A percentile compares a stretch with the other conserved stretches of the same genome.
Evolutionary conservation across 2,888 invertebrate species (phyloP).

Genomic region (Aproaerema taeniolella): DNA sequence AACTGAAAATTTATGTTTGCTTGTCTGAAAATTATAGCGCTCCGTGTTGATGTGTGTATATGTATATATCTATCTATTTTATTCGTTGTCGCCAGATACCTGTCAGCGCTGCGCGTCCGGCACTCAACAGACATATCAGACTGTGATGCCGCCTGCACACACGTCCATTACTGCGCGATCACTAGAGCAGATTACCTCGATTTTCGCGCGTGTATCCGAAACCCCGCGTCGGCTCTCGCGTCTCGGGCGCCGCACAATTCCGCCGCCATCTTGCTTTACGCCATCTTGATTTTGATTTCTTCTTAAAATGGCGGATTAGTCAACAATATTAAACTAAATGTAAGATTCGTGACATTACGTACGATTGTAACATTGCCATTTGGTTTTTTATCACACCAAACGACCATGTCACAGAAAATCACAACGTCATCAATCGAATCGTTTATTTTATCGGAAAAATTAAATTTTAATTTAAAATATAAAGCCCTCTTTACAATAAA

Average conservation of each 20-base stretch:
- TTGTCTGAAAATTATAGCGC: no score
- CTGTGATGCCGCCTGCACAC: conserved; percentile 86
- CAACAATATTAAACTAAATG: no score
- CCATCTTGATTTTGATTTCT: conserved; percentile 55
- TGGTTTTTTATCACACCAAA: no score
- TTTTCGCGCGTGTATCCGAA: conserved; percentile 88
- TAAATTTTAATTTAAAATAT: no score
- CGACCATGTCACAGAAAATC: no score
- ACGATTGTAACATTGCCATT: no score
- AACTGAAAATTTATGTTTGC: no score
- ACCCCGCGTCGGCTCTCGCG: conserved; percentile 86
- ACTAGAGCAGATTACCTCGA: conserved; percentile 89
- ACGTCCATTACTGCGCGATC: conserved; percentile 92
- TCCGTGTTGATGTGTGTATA: neutral
- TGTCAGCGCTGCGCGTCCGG: conserved; percentile 85
- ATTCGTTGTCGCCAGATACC: conserved; percentile 73
- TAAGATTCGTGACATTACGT: no score
- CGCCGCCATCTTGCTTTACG: conserved; percentile 61
- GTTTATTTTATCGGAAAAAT: no score
- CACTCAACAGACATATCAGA: conserved; percentile 69
- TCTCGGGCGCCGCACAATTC: conserved; percentile 72
- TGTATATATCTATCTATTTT: neutral
- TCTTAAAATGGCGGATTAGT: conserved; percentile 36
- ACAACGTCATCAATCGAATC: no score
- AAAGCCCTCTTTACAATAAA: no score